A percentile compares a stretch with the other conserved stretches of the same genome.
Conservation (phyloP, 64 coral and sea anemone species). For the Acropora tenuis region DNA sequence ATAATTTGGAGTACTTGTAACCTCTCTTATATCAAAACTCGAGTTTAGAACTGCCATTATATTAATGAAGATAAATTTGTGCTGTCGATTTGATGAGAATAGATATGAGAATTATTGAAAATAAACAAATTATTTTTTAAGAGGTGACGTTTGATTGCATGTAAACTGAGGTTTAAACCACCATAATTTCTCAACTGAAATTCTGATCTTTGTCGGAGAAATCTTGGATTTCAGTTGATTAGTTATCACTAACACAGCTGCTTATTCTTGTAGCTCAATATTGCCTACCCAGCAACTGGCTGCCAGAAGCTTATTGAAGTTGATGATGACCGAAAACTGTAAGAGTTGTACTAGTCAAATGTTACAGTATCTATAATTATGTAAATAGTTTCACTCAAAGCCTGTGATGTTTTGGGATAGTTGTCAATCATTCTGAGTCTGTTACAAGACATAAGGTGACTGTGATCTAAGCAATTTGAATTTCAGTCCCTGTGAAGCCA, state of each 20-base stretch:
- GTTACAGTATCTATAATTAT: neutral
- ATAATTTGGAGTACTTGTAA: too few relatives aligned
- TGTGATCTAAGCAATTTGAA: too few relatives aligned
- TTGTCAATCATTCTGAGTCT: neutral
- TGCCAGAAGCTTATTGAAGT: constrained; percentile 98
- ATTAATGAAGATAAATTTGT: too few relatives aligned
- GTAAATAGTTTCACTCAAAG: neutral
- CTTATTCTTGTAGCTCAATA: constrained; percentile 74
- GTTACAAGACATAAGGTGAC: too few relatives aligned
- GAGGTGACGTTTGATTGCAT: too few relatives aligned
- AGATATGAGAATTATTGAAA: too few relatives aligned
- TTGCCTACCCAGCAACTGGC: constrained; percentile 92
- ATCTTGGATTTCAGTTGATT: neutral
- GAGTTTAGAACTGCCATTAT: too few relatives aligned
- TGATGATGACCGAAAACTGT: constrained; percentile 98
- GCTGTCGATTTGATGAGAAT: too few relatives aligned
- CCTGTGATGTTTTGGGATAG: neutral
- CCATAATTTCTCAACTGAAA: neutral
- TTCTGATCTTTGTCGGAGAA: neutral
- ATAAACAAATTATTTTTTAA: too few relatives aligned
- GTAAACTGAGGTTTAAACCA: too few relatives aligned
- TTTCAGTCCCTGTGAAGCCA: too few relatives aligned
- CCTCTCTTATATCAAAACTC: too few relatives aligned
- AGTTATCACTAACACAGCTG: neutral
- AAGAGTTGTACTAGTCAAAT: constrained; percentile 26